Base-by-base conservation (phyloP, 2,113 vertebrate genomes). In the Myiopsitta monachus region DNA sequence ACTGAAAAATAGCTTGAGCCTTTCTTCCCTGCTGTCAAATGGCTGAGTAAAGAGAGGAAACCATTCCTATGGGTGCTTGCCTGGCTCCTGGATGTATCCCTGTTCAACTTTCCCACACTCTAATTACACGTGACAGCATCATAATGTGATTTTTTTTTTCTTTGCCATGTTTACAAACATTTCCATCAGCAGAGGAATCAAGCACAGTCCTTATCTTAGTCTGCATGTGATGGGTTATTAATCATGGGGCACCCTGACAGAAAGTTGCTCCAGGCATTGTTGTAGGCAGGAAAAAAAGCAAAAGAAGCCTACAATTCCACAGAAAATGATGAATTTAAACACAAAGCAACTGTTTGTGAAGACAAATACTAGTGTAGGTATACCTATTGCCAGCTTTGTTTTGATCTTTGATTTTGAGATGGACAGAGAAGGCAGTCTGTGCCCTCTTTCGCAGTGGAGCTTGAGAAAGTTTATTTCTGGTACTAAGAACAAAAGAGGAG, bases 131-230 rank as follows among this genome's bases (percentile, higher is more conserved):
- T 81, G 54, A 89, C 51, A 91, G 51, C 11, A 57, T 63, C 13
- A 54, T 61, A 75, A 88, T 51, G 55, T 61, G 43, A 7, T 62
- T 41, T 43, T 49, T 93, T 81, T 92, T 55, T 54, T 10, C 46
- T 70, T 36, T 68, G 36, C 22, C 44, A 41, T 84, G 66, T 91
- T 95, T 87, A 83, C 66, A 96, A 96, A 97, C 46, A 59, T 94
- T 79, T 63, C 67, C 47, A 74, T 91, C 88, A 64, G 43, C 74
- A 68, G 77, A 82, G 30, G 27, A 78, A 92, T 94, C 52, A 75
- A 83, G 41, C 43, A 64, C 46, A 67, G 49, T 54, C 61, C 43
- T 88, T 74, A 44, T 8, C 17, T 70, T 73, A 57, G 78, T 27
- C 87, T 89, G 49, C 77, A 84, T 82, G 67, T 73, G 87, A 72